Evolutionary conservation across 2,113 vertebrate species (phyloP).

Genomic region (Anthoscopus minutus): DNA sequence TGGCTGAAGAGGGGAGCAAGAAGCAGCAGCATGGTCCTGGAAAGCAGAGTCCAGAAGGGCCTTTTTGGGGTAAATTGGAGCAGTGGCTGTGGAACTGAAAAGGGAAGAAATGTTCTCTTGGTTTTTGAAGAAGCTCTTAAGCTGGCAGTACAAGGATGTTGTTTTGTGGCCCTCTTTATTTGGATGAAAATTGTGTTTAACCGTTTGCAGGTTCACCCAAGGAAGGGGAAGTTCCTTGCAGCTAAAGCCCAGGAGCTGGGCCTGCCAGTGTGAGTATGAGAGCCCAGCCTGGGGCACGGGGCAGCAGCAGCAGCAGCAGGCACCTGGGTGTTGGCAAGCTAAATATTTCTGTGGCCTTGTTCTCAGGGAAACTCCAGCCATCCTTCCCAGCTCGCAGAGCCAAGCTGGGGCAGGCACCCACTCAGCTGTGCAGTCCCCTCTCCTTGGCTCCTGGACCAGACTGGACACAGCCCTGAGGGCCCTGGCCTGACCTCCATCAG

Average conservation of each 20-base stretch:
- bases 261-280: conserved; percentile 85
- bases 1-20: not conserved
- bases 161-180: not conserved
- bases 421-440: not conserved
- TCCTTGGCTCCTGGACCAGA: not conserved
- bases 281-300: not conserved
- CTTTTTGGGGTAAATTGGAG: not conserved
- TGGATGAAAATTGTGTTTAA: not conserved
- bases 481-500: no score
- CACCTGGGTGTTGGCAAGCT: not conserved
- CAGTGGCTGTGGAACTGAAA: not conserved
- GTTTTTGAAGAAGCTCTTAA: not conserved
- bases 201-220: conserved; percentile 71
- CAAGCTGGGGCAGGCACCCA: not conserved
- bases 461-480: not conserved
- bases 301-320: not conserved
- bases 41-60: not conserved
- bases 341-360: not conserved
- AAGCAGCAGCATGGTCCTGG: not conserved
- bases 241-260: conserved; percentile 84
- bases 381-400: no score
- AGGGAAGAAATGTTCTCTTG: no score
- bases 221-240: conserved; percentile 89
- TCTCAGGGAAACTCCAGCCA: conserved; percentile 85
- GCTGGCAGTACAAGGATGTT: not conserved